Evolutionary conservation across 2,888 invertebrate species (phyloP).

Genomic region (Mimachlamys varia): DNA sequence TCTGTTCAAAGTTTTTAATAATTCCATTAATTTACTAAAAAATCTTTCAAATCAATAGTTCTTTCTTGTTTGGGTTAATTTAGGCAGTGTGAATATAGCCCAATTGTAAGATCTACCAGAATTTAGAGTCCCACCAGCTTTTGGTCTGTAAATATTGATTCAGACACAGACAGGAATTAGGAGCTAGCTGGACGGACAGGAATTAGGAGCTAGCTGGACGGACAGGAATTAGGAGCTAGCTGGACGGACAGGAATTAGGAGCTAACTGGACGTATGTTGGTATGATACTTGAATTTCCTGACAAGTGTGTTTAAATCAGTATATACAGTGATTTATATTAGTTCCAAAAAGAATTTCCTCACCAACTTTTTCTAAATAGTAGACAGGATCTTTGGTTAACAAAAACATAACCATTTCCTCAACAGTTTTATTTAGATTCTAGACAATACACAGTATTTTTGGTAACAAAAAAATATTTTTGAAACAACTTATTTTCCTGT

Average conservation of each 20-base stretch:
- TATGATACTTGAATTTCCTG: too few relatives aligned
- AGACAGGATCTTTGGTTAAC: too few relatives aligned
- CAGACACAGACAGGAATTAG: background rate
- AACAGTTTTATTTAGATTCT: too few relatives aligned
- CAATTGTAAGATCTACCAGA: background rate
- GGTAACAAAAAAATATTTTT: too few relatives aligned
- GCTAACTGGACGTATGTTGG: background rate
- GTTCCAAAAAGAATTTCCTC: too few relatives aligned
- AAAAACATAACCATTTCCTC: too few relatives aligned
- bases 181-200: background rate
- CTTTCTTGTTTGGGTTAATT: background rate
- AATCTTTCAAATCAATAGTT: background rate
- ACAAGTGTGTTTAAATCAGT: too few relatives aligned
- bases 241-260: background rate
- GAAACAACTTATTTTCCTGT: too few relatives aligned
- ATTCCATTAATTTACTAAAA: background rate
- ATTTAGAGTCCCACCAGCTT: background rate
- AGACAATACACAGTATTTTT: too few relatives aligned
- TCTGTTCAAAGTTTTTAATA: background rate
- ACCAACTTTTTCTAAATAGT: too few relatives aligned
- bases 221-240: background rate
- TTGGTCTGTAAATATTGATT: background rate
- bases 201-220: too few relatives aligned
- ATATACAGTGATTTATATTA: too few relatives aligned
- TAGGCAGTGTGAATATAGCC: background rate